Percentiles rank a stretch among this genome's conserved stretches.
Evolutionary conservation across 1,140 invertebrate genomes (phyloP).

Genomic region (Panagrolaimus sp.): DNA sequence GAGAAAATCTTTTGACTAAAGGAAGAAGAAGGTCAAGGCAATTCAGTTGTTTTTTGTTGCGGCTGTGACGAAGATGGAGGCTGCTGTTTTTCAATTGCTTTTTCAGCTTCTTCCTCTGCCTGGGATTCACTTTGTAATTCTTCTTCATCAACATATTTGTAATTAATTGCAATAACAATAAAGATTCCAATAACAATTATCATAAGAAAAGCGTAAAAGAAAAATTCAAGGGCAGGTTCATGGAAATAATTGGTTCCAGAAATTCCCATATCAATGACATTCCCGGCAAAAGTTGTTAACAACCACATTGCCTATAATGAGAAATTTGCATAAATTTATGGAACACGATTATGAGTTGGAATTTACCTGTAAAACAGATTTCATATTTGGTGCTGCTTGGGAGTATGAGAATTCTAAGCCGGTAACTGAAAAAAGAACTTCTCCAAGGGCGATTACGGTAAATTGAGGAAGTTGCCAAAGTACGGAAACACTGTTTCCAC

Average conservation of each 20-base stretch:
- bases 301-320: slow-evolving; percentile 53
- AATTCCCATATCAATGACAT: slow-evolving; percentile 52
- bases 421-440: slow-evolving; percentile 54
- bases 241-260: slow-evolving; percentile 45
- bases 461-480: slow-evolving; percentile 58
- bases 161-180: slow-evolving; percentile 40
- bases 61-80: too few species aligned
- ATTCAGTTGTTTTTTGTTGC: too few species aligned
- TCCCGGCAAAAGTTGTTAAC: slow-evolving; percentile 56
- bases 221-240: slow-evolving; percentile 55
- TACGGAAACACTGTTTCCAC: slow-evolving; percentile 48
- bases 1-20: too few species aligned
- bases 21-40: too few species aligned
- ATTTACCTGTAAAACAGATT: slow-evolving; percentile 60
- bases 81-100: not conserved
- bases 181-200: slow-evolving; percentile 51
- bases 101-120: not conserved
- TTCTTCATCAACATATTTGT: slow-evolving; percentile 37
- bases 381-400: slow-evolving; percentile 56
- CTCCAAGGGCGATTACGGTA: slow-evolving; percentile 72
- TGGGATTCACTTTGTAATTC: not conserved
- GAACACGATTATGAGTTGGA: slow-evolving; percentile 5
- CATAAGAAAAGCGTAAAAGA: slow-evolving; percentile 55
- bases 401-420: slow-evolving; percentile 53
- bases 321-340: slow-evolving; percentile 18